Conservation (phyloP, 2,888 invertebrate species). For the Caenorhabditis wallacei region DNA sequence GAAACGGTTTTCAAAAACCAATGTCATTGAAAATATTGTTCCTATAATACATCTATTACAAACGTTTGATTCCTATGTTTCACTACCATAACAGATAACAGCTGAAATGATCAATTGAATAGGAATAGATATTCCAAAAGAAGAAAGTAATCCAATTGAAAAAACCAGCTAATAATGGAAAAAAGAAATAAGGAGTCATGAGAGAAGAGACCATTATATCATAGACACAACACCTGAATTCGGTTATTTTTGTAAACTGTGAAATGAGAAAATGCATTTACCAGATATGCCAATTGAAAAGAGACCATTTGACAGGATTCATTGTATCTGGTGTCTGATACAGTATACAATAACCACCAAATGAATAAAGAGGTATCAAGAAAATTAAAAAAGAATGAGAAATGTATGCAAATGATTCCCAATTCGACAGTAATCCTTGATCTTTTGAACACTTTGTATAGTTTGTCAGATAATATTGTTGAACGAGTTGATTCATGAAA, state of each 20-base stretch:
- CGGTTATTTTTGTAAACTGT: no score
- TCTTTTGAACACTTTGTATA: background rate
- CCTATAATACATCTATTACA: background rate
- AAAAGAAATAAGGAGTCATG: constrained; percentile 29
- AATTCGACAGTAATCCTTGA: constrained; percentile 3
- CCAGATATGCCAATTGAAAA: constrained; percentile 32
- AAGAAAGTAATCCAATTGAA: constrained; percentile 15
- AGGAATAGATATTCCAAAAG: constrained; percentile 10
- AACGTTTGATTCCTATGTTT: no score
- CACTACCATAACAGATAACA: constrained; percentile 11
- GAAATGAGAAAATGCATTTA: no score
- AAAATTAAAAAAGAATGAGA: constrained; percentile 14
- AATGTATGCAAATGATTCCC: constrained; percentile 15
- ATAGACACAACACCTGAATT: constrained; percentile 24
- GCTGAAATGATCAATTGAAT: constrained; percentile 11
- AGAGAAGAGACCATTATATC: constrained; percentile 19
- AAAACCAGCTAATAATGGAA: constrained; percentile 19
- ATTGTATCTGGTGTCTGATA: constrained; percentile 15
- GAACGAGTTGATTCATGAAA: no score
- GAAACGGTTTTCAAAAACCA: constrained; percentile 28
- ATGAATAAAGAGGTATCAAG: constrained; percentile 8
- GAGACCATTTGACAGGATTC: constrained; percentile 31
- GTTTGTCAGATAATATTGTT: background rate
- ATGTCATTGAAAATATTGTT: constrained; percentile 8
- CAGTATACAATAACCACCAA: constrained; percentile 35